A percentile compares a stretch with the other conserved stretches of the same genome.
Evolutionary conservation across 2,888 invertebrate species (phyloP).

Genomic region (Trichogramma evanescens): DNA sequence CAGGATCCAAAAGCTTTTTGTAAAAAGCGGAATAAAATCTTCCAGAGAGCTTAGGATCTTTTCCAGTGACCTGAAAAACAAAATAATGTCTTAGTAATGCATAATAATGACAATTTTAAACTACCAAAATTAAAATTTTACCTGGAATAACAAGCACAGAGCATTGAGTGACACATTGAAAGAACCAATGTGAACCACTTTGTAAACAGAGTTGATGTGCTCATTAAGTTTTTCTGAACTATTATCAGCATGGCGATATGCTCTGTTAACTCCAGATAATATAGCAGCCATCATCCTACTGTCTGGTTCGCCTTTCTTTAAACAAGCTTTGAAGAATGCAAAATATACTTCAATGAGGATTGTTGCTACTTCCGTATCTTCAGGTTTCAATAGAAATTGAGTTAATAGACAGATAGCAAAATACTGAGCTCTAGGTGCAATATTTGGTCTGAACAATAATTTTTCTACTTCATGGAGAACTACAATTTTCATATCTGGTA

Average conservation of each 20-base stretch:
- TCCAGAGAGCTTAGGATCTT: constrained; percentile 34
- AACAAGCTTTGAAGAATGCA: constrained; percentile 87
- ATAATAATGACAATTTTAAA: constrained; percentile 4
- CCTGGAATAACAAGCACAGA: constrained; percentile 52
- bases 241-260: constrained; percentile 73
- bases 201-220: constrained; percentile 71
- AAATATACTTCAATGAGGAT: constrained; percentile 88
- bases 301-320: constrained; percentile 79
- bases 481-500: constrained; percentile 87
- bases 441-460: constrained; percentile 80
- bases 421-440: constrained; percentile 80
- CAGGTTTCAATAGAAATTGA: constrained; percentile 70
- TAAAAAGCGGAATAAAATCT: constrained; percentile 87
- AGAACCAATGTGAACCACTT: constrained; percentile 71
- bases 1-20: constrained; percentile 72
- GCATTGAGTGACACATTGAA: constrained; percentile 63
- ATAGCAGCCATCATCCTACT: constrained; percentile 78
- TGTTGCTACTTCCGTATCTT: constrained; percentile 70
- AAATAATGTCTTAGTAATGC: background rate
- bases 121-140: constrained; percentile 33
- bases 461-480: constrained; percentile 85
- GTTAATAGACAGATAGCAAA: constrained; percentile 89
- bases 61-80: constrained; percentile 32
- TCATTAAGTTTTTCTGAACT: constrained; percentile 53
- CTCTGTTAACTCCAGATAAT: constrained; percentile 74